A percentile compares a stretch with the other conserved stretches of the same genome.
Evolutionary conservation across 2,888 invertebrate genomes (phyloP).

Genomic region (Drosophila borealis): DNA sequence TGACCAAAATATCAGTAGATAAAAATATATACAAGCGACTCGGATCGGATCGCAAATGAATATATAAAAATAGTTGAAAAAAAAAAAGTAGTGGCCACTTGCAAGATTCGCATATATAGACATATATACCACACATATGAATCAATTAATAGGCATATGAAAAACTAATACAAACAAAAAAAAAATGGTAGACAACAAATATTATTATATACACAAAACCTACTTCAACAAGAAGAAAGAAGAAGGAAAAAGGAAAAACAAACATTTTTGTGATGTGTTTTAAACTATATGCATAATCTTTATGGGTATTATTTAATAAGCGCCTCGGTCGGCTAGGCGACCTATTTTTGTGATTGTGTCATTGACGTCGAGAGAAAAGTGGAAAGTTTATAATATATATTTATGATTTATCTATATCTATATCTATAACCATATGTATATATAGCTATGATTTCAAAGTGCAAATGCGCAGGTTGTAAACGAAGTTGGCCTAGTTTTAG

Average conservation of each 20-base stretch:
- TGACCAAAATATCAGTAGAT: conserved; percentile 44
- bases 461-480: conserved; percentile 60
- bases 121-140: conserved; percentile 11
- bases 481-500: conserved; percentile 53
- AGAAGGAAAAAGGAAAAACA: conserved; percentile 3
- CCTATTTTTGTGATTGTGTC: conserved; percentile 66
- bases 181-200: conserved; percentile 21
- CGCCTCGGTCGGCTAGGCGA: conserved; percentile 52
- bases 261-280: conserved; percentile 66
- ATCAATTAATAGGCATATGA: conserved; percentile 36
- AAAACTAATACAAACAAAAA: too few relatives aligned
- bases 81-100: conserved; percentile 13
- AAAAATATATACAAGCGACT: conserved; percentile 20
- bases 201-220: conserved; percentile 30
- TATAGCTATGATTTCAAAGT: conserved; percentile 12
- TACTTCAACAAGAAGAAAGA: neutral
- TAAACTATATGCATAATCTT: conserved; percentile 61
- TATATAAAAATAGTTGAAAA: conserved; percentile 8
- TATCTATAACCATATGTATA: conserved; percentile 10
- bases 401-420: conserved; percentile 29
- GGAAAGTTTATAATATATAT: conserved; percentile 11
- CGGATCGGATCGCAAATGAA: conserved; percentile 27
- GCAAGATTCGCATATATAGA: conserved; percentile 18
- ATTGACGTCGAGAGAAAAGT: conserved; percentile 29
- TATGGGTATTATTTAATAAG: conserved; percentile 75